These are phyloP conservation scores for Pseudomugil gertrudae DNA, from an alignment of 2,797 vertebrate genomes.

Conservation along the genomic window DNA sequence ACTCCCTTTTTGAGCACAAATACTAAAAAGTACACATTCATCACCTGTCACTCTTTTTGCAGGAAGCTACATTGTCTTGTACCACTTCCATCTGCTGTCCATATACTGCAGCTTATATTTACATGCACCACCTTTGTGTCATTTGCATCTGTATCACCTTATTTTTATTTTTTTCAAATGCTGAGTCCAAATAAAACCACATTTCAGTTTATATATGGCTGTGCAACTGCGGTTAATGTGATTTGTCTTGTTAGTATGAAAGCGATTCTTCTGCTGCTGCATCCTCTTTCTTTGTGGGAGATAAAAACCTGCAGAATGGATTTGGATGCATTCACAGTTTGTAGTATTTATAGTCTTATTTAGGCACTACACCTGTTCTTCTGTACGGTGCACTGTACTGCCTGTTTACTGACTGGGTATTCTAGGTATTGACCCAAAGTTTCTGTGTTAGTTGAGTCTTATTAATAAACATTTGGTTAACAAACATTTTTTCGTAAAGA, in stretches of 20 bases:
- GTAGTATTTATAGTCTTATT: constrained; percentile 27
- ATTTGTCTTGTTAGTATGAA: constrained; percentile 10
- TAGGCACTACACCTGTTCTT: constrained; percentile 9
- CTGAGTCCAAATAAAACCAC: not conserved
- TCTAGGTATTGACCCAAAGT: not conserved
- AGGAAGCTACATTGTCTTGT: constrained; percentile 1
- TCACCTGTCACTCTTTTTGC: constrained; percentile 29
- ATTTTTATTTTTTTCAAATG: not conserved
- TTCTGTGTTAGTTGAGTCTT: constrained; percentile 4
- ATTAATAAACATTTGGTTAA: not conserved
- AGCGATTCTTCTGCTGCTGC: not conserved
- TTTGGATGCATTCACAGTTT: constrained; percentile 20
- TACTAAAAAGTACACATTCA: constrained; percentile 33
- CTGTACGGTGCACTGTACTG: constrained; percentile 33
- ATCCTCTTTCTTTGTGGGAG: not conserved
- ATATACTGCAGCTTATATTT: constrained; percentile 6
- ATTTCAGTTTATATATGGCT: not conserved
- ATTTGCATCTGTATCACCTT: not conserved
- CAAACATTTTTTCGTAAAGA: constrained; percentile 7
- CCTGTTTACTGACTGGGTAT: not conserved
- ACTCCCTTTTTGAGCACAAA: constrained; percentile 48
- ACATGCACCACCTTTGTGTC: not conserved
- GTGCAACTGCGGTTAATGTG: constrained; percentile 17
- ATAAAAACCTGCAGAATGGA: constrained; percentile 14
- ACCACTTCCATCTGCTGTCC: constrained; percentile 13